These are phyloP conservation scores for Drosophila conformis DNA, from an alignment of 2,888 invertebrate species.

Conservation along the genomic window DNA sequence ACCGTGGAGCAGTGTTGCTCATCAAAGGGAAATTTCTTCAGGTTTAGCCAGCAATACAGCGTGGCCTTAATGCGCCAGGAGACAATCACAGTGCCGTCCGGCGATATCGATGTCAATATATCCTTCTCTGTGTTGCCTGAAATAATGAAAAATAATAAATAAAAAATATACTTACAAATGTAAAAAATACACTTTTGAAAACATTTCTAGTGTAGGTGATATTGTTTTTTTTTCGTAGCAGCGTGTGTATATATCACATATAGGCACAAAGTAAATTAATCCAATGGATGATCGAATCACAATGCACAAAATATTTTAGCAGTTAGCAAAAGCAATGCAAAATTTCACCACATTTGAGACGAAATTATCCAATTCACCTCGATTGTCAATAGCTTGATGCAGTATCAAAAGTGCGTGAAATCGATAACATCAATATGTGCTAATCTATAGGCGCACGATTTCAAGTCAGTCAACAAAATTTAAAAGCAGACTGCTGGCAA, in stretches of 20 bases:
- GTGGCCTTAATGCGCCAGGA: slow-evolving; percentile 92
- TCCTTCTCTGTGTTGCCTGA: slow-evolving; percentile 91
- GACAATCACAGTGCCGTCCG: slow-evolving; percentile 92
- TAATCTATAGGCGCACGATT: neutral
- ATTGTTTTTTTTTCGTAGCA: no score
- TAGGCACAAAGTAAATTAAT: neutral
- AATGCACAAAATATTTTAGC: neutral
- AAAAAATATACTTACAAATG: neutral
- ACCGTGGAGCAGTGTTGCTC: slow-evolving; percentile 92
- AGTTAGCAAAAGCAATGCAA: neutral
- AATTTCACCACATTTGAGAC: neutral
- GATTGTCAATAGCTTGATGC: neutral
- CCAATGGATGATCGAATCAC: neutral
- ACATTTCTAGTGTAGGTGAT: neutral
- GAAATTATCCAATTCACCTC: neutral
- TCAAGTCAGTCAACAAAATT: neutral
- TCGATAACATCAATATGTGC: neutral
- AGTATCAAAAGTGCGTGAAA: neutral
- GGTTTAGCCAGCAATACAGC: slow-evolving; percentile 93
- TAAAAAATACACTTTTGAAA: no score
- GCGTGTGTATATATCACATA: neutral
- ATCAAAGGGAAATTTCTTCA: slow-evolving; percentile 95
- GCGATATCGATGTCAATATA: slow-evolving; percentile 91
- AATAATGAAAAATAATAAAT: neutral
- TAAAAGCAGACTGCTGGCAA: neutral